Percentiles rank a stretch among this genome's conserved stretches.
These are phyloP conservation scores for Phaonia tiefii DNA, from an alignment of 2,888 invertebrate genomes.

Conservation along the genomic window DNA sequence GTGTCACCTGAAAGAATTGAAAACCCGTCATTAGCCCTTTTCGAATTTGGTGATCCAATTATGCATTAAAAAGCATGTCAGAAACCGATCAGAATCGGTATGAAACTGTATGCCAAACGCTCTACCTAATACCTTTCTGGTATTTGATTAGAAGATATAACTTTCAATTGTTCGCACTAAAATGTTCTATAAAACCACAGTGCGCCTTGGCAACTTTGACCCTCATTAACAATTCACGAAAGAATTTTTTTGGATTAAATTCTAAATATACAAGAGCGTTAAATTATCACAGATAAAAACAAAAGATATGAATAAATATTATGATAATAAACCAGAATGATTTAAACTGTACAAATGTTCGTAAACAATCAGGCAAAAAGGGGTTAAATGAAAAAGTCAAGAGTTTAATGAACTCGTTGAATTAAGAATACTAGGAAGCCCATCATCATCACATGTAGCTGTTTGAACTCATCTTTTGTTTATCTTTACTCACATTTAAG, in stretches of 20 bases:
- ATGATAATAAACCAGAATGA: constrained; percentile 13
- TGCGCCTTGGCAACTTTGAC: not conserved
- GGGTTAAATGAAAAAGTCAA: constrained; percentile 5
- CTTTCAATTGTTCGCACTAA: no score
- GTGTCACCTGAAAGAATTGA: no score
- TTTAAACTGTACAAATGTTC: not conserved
- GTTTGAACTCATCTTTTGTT: constrained; percentile 24
- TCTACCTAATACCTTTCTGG: no score
- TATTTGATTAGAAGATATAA: no score
- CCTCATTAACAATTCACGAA: constrained; percentile 14
- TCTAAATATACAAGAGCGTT: constrained; percentile 11
- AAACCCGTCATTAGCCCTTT: no score
- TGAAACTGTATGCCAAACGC: no score
- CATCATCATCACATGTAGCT: not conserved
- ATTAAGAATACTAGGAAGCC: not conserved
- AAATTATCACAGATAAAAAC: constrained; percentile 10
- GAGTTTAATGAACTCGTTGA: constrained; percentile 29
- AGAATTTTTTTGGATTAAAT: constrained; percentile 18
- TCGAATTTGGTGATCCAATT: no score
- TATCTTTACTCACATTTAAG: constrained; percentile 3
- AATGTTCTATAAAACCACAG: not conserved
- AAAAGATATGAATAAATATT: constrained; percentile 12
- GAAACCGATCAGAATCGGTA: no score
- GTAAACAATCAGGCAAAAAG: not conserved
- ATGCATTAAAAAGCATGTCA: no score